phyloP scores from a whole-genome alignment of 2,888 invertebrate genomes.

The Dryocosmus kuriphilus region DNA sequence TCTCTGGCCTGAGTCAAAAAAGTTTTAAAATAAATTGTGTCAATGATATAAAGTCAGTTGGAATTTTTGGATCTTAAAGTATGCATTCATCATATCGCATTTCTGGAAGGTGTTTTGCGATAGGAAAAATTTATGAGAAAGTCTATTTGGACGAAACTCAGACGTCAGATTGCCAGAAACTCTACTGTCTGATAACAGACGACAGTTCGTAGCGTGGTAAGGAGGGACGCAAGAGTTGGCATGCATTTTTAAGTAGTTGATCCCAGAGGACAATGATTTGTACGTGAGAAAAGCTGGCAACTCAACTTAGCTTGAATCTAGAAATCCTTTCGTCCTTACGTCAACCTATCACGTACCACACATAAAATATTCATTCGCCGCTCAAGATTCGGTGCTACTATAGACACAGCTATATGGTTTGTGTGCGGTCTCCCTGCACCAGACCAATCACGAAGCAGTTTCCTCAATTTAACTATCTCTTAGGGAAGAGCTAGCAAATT shows the following conservation, averaged over 20 bases:
- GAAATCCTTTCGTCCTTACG: background rate
- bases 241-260: conserved; percentile 58
- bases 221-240: conserved; percentile 34
- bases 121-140: conserved; percentile 49
- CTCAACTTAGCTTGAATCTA: background rate
- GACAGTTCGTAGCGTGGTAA: background rate
- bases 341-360: background rate
- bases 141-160: conserved; percentile 33
- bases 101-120: background rate
- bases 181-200: background rate
- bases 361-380: background rate
- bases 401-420: background rate
- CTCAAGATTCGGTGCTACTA: background rate
- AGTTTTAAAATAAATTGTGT: background rate
- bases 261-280: conserved; percentile 53
- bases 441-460: background rate
- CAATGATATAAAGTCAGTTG: background rate
- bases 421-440: background rate
- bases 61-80: background rate
- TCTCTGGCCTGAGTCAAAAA: background rate
- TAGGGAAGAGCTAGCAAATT: background rate
- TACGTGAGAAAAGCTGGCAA: conserved; percentile 48
- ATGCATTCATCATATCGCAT: background rate
- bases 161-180: conserved; percentile 47
- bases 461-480: background rate